Conservation (phyloP, 2,888 invertebrate species). For the Plagodis dolabraria region DNA sequence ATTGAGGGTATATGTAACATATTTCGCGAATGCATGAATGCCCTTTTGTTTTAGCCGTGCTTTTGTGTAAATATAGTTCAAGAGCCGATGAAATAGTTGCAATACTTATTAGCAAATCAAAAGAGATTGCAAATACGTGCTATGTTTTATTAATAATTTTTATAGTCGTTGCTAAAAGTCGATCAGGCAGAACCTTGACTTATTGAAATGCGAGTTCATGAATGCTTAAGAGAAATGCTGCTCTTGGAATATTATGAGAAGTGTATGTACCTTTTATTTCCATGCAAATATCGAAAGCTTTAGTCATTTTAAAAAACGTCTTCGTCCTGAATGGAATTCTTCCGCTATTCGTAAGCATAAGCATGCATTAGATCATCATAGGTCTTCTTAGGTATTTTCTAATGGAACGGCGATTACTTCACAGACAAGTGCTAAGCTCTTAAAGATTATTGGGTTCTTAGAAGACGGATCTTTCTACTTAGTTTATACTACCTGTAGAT, state of each 20-base stretch:
- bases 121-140: constrained; percentile 26
- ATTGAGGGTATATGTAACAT: constrained; percentile 24
- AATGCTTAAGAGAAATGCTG: constrained; percentile 16
- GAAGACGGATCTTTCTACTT: too few relatives aligned
- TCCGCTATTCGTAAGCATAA: neutral
- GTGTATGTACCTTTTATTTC: neutral
- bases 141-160: constrained; percentile 27
- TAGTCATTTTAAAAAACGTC: constrained; percentile 11
- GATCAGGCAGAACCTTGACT: constrained; percentile 33
- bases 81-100: constrained; percentile 25
- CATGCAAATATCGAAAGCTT: constrained; percentile 1
- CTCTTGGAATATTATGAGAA: constrained; percentile 10
- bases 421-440: too few relatives aligned
- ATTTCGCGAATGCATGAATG: constrained; percentile 20
- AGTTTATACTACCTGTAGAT: too few relatives aligned
- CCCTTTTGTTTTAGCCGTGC: constrained; percentile 18
- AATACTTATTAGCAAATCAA: constrained; percentile 31
- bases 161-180: constrained; percentile 20
- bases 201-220: constrained; percentile 26
- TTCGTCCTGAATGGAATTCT: neutral
- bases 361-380: too few relatives aligned
- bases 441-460: too few relatives aligned
- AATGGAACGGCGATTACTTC: too few relatives aligned
- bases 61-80: constrained; percentile 16
- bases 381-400: too few relatives aligned